A percentile compares a stretch with the other conserved stretches of the same genome.
These are phyloP conservation scores for Psilopsiagon aurifrons DNA, from an alignment of 2,113 vertebrate species.

Conservation along the genomic window DNA sequence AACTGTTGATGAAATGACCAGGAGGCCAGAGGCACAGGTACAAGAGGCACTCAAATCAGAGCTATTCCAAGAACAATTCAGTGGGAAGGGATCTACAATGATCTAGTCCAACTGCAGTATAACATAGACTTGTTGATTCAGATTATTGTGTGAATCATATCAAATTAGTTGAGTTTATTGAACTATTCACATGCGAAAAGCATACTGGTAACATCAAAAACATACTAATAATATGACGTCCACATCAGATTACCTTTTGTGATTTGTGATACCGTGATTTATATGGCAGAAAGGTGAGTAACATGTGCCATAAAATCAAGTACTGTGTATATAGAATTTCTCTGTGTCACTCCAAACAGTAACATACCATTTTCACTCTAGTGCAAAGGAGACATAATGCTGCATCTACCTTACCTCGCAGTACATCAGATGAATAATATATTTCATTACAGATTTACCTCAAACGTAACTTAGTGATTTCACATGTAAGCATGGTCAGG, in stretches of 20 bases:
- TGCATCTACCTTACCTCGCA: neutral
- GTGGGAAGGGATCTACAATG: neutral
- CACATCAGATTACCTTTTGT: neutral
- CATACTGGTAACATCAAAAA: neutral
- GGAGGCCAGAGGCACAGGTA: neutral
- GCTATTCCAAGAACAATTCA: neutral
- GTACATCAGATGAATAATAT: neutral
- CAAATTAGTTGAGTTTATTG: neutral
- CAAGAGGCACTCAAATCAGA: neutral
- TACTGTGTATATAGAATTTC: neutral
- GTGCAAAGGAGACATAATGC: neutral
- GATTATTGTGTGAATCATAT: neutral
- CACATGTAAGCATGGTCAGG: conserved; percentile 15
- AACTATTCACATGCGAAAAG: neutral
- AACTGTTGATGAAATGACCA: neutral
- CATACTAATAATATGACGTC: neutral
- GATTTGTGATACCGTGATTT: neutral
- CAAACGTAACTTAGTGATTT: conserved; percentile 56
- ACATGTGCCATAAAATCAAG: neutral
- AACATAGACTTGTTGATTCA: neutral
- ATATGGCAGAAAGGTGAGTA: neutral
- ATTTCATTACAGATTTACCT: neutral
- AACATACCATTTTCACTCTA: neutral
- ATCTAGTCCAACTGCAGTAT: neutral
- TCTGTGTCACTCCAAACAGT: neutral